Conservation (phyloP, 2,797 vertebrate genomes). For the Chelmon rostratus region DNA sequence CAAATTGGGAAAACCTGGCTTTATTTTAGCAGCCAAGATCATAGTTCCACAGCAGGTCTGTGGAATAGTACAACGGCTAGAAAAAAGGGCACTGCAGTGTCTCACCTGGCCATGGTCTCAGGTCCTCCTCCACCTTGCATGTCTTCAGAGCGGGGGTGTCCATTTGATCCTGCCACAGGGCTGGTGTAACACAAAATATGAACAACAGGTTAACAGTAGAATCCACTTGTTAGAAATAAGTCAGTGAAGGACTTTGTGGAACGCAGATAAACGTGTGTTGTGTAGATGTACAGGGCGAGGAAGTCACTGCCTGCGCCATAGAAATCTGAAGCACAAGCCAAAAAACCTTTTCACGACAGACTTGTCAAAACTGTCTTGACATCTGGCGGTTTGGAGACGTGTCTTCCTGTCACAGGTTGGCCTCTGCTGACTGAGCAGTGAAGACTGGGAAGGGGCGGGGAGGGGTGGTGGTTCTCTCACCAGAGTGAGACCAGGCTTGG, state of each 20-base stretch:
- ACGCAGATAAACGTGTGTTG: constrained; percentile 13
- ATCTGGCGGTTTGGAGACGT: constrained; percentile 74
- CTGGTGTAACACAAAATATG: constrained; percentile 69
- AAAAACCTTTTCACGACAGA: constrained; percentile 56
- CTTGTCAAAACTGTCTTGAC: constrained; percentile 73
- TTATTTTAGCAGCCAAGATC: neutral
- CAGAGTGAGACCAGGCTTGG: constrained; percentile 76
- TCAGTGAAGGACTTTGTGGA: neutral
- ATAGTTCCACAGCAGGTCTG: neutral
- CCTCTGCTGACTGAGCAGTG: constrained; percentile 77
- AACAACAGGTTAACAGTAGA: constrained; percentile 32
- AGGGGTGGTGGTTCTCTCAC: constrained; percentile 78
- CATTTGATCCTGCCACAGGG: constrained; percentile 87
- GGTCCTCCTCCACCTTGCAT: constrained; percentile 89
- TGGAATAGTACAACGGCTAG: neutral
- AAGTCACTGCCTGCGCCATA: constrained; percentile 31
- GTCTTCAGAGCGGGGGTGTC: constrained; percentile 85
- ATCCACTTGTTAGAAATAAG: neutral
- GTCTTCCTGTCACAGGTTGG: constrained; percentile 77
- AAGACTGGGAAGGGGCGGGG: constrained; percentile 74
- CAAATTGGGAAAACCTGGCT: constrained; percentile 19
- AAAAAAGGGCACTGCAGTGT: constrained; percentile 7
- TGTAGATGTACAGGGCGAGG: constrained; percentile 32
- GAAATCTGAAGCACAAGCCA: constrained; percentile 46
- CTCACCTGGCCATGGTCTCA: constrained; percentile 88